phyloP scores from a whole-genome alignment of 2,113 vertebrate genomes.

The Hemibagrus wyckioides region DNA sequence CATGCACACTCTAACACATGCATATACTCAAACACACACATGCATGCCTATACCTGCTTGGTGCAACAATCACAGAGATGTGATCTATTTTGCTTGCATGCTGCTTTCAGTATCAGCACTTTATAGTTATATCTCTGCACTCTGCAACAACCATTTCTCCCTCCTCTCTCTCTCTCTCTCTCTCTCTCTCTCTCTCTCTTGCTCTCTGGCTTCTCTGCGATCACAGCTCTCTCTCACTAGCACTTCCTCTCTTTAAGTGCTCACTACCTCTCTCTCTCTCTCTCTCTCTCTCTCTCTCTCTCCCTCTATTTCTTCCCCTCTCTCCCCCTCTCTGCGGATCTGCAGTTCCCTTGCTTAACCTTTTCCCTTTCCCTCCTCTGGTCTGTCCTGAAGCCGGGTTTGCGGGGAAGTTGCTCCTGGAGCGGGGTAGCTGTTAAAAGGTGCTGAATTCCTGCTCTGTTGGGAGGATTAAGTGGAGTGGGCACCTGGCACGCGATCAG shows the following conservation, averaged over 20 bases:
- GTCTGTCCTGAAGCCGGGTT: constrained; percentile 2
- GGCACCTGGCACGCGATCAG: constrained; percentile 45
- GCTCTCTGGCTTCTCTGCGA: constrained; percentile 30
- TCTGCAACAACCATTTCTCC: constrained; percentile 48
- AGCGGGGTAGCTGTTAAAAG: constrained; percentile 22
- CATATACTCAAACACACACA: background rate
- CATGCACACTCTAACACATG: background rate
- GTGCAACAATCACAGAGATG: constrained; percentile 7
- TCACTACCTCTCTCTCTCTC: constrained; percentile 15
- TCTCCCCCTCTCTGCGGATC: constrained; percentile 26
- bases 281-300: constrained; percentile 23
- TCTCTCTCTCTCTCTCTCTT: constrained; percentile 20
- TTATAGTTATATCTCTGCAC: constrained; percentile 41
- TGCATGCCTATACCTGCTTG: background rate
- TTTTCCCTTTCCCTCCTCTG: constrained; percentile 5
- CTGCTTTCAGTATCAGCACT: constrained; percentile 39
- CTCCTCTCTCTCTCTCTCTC: constrained; percentile 33
- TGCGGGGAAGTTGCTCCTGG: constrained; percentile 30
- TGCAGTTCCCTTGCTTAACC: constrained; percentile 19
- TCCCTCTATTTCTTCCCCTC: background rate
- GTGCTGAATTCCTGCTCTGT: constrained; percentile 48
- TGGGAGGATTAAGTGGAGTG: constrained; percentile 53
- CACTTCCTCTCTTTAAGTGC: constrained; percentile 17
- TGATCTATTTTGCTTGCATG: constrained; percentile 14
- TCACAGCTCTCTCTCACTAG: constrained; percentile 32